A percentile compares a stretch with the other conserved stretches of the same genome.
These are phyloP conservation scores for Gymnobelideus leadbeateri DNA, from an alignment of 2,113 vertebrate genomes.

Conservation along the genomic window DNA sequence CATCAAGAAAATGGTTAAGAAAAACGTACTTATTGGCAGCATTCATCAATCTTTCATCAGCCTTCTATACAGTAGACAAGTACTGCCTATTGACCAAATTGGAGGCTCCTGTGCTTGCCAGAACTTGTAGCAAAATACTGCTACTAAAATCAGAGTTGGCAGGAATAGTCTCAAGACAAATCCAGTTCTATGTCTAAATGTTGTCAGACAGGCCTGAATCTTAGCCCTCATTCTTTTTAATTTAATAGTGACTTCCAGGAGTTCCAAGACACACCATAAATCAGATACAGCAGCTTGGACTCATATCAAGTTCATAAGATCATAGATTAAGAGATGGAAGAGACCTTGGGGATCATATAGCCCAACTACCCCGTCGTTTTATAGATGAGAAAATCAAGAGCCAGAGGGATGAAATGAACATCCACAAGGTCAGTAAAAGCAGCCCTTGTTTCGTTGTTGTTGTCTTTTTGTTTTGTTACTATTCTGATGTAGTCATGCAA, in stretches of 20 bases:
- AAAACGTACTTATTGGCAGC: not conserved
- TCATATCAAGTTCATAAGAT: not conserved
- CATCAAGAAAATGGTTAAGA: slow-evolving; percentile 45
- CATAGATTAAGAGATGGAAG: not conserved
- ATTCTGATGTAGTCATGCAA: not conserved
- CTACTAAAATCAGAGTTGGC: not conserved
- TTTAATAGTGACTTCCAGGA: not conserved
- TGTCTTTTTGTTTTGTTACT: not conserved
- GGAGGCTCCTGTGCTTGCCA: not conserved
- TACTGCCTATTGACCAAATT: not conserved
- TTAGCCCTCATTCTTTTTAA: not conserved
- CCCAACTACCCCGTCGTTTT: not conserved
- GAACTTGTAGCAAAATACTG: not conserved
- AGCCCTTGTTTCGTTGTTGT: not conserved
- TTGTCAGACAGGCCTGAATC: not conserved
- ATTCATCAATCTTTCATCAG: slow-evolving; percentile 40
- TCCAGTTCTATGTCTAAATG: not conserved
- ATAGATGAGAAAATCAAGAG: not conserved
- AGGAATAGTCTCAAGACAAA: not conserved
- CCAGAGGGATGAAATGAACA: not conserved
- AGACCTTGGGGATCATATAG: not conserved
- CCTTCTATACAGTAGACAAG: not conserved
- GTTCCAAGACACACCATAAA: not conserved
- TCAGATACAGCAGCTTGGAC: not conserved
- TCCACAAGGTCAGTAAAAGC: not conserved